Base-by-base conservation (phyloP, 2,888 invertebrate species). In the Perdita meconis region DNA sequence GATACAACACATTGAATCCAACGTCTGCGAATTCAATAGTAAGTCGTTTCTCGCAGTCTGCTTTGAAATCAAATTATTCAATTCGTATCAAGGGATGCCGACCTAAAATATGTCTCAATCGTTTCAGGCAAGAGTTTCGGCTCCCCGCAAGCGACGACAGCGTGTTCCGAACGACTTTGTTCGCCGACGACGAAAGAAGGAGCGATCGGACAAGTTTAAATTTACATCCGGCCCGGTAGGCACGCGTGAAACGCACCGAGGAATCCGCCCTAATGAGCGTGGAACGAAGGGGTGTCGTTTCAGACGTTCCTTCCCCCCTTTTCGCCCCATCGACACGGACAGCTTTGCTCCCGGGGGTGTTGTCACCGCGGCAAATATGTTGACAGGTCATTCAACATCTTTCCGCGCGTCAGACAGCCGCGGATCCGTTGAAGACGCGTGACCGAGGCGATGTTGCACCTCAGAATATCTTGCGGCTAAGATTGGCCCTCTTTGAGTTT, bases 321-420 rank as follows among this genome's bases (percentile, higher is more conserved):
- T 75, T 76, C 19, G 19, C 22, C 81, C 66, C 69, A 66, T 47
- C 64, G 56, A 42, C 55, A 55, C 65, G 36, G 71, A 65, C 65
- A 63, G 61, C 59, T 64, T 69, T 73, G 65, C 61, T 59, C 55
- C 63, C 55, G 71, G 73, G 81, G 74, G 82, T 83, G 86, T 81
- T 84, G 86, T 87, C 89, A 86, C 80, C 85, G 81, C 80, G 81
- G 84, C 85, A 87, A 89, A 89, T 89, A 89, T 85, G 89, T 87
- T 88, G 89, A 89, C 89, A 88, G 88, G 86, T 83, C 85, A 86
- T 89, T 88, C 88, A 86, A 86, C 82, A 85, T 87, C 81, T 75
- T 80, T 68, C 80, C 57, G 47, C 44, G 16, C 51, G 63, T 60
- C 69, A 53, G 74, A 40, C 53, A 44, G 38, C 59, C 42, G 24